Evolutionary conservation across 2,888 invertebrate species (phyloP), one percentile per base, ranked within the genome.

Genomic region (Ophion slaviceki): DNA sequence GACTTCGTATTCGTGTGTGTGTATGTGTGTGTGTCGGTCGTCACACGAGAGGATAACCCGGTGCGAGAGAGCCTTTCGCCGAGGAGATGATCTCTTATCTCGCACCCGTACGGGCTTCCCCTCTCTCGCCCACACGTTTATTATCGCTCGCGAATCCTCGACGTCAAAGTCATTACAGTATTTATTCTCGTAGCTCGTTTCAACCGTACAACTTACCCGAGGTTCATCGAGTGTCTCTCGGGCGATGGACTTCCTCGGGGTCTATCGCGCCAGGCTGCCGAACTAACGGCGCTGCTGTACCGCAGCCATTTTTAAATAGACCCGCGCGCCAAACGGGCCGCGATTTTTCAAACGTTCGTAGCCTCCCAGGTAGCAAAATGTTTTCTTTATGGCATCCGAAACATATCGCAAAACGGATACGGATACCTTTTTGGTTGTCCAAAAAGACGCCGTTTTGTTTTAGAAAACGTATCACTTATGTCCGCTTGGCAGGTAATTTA

Each of bases 241-340:
- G 81, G 81, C 85, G 87, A 85, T 82, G 84, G 83, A 87, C 86
- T 87, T 87, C 85, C 87, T 84, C 87, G 79, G 85, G 87, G 83
- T 87, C 87, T 85, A 86, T 80, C 83, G 82, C 75, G 84, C 67
- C 68, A 68, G 57, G 20, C 68, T 77, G 76, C 36, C 79, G 59
- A 70, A 67, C 70, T 68, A 75, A 70, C 66, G 87, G 83, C 87
- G 85, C 87, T 76, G 20, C 45, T n/a, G 8, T 24, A 57, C 40
- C 70, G 17, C 57, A 6, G 59, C 72, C 77, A 80, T 80, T 80
- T 80, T 80, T 80, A 80, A 80, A 80, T 72, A 14, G 64, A 72
- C 72, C 20, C 8, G 36, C 64, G 72, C 47, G 57, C 20, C 24
- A 72, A 20, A 6, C 28, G n/a, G 36, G 20, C n/a, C 62, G 14